Evolutionary conservation across 2,113 vertebrate genomes (phyloP).

Genomic region (Tautogolabrus adspersus): DNA sequence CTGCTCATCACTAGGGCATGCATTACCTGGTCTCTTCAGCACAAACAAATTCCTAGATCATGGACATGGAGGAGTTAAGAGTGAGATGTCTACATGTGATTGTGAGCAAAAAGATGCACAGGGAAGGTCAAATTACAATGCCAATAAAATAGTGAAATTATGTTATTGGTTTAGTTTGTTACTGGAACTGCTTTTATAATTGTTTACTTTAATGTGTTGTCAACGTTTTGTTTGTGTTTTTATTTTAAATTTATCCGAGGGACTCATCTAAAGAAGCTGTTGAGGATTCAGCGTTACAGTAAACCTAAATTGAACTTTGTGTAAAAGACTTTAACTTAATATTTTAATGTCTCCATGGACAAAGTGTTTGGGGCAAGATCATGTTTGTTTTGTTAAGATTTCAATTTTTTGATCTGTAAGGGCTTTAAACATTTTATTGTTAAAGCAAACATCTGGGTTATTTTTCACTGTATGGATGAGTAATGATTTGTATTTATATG

Average conservation of each 20-base stretch:
- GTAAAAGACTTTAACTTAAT: conserved; percentile 30
- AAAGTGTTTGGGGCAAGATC: neutral
- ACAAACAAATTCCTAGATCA: conserved; percentile 50
- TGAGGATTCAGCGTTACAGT: neutral
- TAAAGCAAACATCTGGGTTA: neutral
- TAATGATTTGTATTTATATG: neutral
- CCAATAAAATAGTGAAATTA: conserved; percentile 41
- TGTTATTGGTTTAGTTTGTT: neutral
- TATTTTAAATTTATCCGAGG: neutral
- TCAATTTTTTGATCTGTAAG: too few relatives aligned
- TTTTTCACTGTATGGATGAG: neutral
- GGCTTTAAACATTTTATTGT: too few relatives aligned
- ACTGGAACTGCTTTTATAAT: conserved; percentile 1
- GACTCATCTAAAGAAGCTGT: neutral
- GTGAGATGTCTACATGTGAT: conserved; percentile 15
- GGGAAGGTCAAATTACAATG: conserved; percentile 31
- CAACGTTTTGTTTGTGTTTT: neutral
- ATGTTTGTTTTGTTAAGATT: conserved; percentile 6
- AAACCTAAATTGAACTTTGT: conserved; percentile 57
- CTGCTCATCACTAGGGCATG: conserved; percentile 53
- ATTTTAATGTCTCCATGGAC: neutral
- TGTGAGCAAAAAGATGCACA: conserved; percentile 13
- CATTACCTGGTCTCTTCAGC: conserved; percentile 70
- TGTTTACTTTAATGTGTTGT: neutral
- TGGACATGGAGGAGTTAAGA: conserved; percentile 26